Base-by-base conservation (phyloP, 2,113 vertebrate species). In the Brachypteracias leptosomus region DNA sequence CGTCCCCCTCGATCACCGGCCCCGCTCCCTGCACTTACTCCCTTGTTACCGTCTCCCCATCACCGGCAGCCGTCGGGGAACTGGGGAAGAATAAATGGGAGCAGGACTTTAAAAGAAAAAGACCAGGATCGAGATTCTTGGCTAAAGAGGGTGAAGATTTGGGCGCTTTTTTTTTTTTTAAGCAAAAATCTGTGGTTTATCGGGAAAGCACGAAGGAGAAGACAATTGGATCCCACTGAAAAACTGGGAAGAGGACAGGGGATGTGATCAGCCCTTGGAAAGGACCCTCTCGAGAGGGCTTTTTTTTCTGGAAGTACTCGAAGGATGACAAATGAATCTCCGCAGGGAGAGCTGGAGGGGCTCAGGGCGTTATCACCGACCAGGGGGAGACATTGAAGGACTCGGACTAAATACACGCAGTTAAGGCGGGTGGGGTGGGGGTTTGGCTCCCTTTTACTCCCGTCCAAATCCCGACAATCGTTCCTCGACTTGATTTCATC, bases 121-220 rank as follows among this genome's bases (percentile, higher is more conserved):
- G 1, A 13, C 13, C 18, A 29, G 17, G 35, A 17, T 2, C 40
- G 21, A 58, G 11, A 4, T 44, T 90, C 47, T 3, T 11, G 26
- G n/a, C 4, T 59, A n/a, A 63, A 85, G 51, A 6, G 11, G 63
- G 11, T 5, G 17, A 59, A 66, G 19, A 13, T 25, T 7, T 54
- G 19, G 2, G 9, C 3, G 4, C 2, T 31, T 13, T 28, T 18
- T 17, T 9, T 9, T 3, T 8, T 35, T 33, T 14, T 6, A 0
- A 7, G 11, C 7, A 13, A 62, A 70, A 75, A 18, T 20, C 25
- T 4, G 3, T 31, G 63, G 9, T 40, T 35, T 59, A 10, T n/a
- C 3, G 3, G 67, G 8, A 67, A 75, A 47, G 11, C 6, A 1
- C 1, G 1, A 67, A 31, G 38, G 12, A n/a, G 61, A 87, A 57